phyloP scores from a whole-genome alignment of 2,888 invertebrate species.

The Diarsia mendica region DNA sequence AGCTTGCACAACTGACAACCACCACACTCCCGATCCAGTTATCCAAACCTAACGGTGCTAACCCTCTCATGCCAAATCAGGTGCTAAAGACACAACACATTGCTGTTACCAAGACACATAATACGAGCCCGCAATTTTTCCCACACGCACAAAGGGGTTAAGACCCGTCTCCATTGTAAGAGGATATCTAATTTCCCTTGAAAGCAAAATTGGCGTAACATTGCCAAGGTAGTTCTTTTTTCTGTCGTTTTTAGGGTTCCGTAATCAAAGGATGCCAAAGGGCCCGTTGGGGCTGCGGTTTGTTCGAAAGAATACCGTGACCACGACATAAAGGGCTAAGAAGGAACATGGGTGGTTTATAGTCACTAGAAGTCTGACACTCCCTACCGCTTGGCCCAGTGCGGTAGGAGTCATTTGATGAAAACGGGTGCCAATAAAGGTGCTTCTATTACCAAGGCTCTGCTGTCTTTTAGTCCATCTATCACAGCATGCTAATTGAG shows the following conservation, averaged over 20 bases:
- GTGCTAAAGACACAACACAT: constrained; percentile 66
- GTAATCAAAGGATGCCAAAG: background rate
- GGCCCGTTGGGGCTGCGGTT: too few species aligned
- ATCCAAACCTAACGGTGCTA: constrained; percentile 52
- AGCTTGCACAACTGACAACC: constrained; percentile 27
- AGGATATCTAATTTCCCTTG: constrained; percentile 90
- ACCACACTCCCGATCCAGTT: constrained; percentile 43
- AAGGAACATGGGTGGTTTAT: too few species aligned
- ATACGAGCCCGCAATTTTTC: constrained; percentile 81
- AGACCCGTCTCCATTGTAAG: constrained; percentile 82
- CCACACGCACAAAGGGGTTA: constrained; percentile 87
- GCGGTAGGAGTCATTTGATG: too few species aligned
- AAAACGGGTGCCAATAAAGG: too few species aligned
- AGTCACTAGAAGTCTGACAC: too few species aligned
- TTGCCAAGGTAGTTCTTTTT: constrained; percentile 80
- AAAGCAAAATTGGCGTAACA: constrained; percentile 90
- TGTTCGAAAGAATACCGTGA: too few species aligned
- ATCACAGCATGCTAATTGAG: too few species aligned
- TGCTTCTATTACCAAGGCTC: background rate
- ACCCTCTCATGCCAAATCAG: constrained; percentile 68
- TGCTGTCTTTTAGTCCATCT: background rate
- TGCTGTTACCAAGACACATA: constrained; percentile 72
- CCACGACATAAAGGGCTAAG: too few species aligned
- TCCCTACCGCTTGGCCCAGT: too few species aligned
- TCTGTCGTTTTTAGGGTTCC: constrained; percentile 27